Base-by-base conservation (phyloP, 2,113 vertebrate species). In the Aythya baeri region DNA sequence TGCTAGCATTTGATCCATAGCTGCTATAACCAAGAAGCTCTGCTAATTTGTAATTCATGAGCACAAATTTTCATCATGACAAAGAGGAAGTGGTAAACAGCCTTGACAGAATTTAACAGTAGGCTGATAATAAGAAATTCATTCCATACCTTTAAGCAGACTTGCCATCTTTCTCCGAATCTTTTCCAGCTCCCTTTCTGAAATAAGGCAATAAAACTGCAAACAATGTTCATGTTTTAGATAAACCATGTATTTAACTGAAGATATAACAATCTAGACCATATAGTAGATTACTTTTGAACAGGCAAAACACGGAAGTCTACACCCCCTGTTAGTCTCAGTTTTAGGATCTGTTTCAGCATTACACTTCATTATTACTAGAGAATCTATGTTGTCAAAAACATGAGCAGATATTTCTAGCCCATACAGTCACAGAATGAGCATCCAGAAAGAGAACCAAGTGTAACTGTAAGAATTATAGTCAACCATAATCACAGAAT, bases 1-100 rank as follows among this genome's bases (percentile, higher is more conserved):
- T 86, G 86, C 82, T 91, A 79, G 80, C 77, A 93, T 96, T 88
- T 77, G 55, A 36, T 59, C 76, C 71, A 55, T 79, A 95, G 83
- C 78, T 91, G 73, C 44, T 75, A 52, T 79, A 90, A 93, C 10
- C 80, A 86, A 77, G 55, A 76, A 81, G n/a, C 54, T 94, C 55
- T 93, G 58, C 90, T 95, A 75, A 91, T 77, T 52, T 89, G 74
- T 76, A 89, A 81, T 78, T 61, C 72, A 65, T 77, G 26, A 80
- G n/a, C 36, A 74, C 12, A 78, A 72, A 74, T 58, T 71, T 41
- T 86, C 50, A 59, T 62, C 18, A 11, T n/a, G n/a, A 71, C n/a
- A 74, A 88, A 58, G 31, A 29, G 26, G 17, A 31, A 49, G 18
- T 11, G 27, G 36, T 78, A 94, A 91, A 75, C 58, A 6, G 1